phyloP scores from a whole-genome alignment of 2,797 vertebrate genomes.

The Xiphorhynchus erythropygius region DNA sequence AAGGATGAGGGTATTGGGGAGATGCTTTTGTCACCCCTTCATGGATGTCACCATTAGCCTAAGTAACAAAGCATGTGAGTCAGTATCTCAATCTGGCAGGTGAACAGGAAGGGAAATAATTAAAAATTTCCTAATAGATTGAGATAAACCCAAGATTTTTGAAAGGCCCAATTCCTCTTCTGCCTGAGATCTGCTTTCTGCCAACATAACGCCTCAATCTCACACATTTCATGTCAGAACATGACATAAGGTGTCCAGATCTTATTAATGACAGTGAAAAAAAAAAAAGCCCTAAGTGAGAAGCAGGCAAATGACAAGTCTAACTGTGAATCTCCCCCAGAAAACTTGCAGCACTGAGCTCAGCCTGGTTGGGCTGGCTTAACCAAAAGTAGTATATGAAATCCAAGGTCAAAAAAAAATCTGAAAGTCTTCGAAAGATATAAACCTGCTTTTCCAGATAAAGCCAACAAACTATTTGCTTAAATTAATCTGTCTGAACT shows the following conservation, averaged over 20 bases:
- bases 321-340: neutral
- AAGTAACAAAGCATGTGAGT: neutral
- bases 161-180: neutral
- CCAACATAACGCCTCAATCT: fast-evolving
- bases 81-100: neutral
- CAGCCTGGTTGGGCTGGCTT: neutral
- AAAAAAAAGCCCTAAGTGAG: neutral
- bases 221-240: neutral
- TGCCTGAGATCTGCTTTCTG: neutral
- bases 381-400: neutral
- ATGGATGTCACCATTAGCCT: neutral
- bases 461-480: neutral
- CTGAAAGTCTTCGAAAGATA: neutral
- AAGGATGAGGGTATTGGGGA: fast-evolving
- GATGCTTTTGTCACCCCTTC: neutral
- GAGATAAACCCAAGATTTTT: neutral
- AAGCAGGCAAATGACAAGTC: neutral
- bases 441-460: constrained; percentile 1
- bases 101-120: neutral
- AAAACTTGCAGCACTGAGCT: neutral
- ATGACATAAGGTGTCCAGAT: neutral
- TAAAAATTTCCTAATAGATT: neutral
- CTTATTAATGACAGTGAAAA: neutral
- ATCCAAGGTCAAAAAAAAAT: neutral
- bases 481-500: constrained; percentile 31